Evolutionary conservation across 2,113 vertebrate species (phyloP), one percentile per base, ranked within the genome.

Genomic region (Symphodus melops): DNA sequence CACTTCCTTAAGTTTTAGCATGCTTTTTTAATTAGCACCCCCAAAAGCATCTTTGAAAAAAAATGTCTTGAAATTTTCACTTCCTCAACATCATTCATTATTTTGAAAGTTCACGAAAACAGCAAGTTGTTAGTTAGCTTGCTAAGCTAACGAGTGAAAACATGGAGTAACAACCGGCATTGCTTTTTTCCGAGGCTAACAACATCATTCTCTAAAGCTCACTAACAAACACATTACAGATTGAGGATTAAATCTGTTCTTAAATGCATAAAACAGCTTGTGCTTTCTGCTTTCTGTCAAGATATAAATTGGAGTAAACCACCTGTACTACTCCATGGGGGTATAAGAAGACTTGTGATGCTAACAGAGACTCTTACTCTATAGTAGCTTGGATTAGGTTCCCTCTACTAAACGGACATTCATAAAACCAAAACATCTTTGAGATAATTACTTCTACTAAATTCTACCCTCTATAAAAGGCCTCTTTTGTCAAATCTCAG

Each of bases 391-490:
- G 13, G 11, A 11, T 14, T 14, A 16, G 42, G 4, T 44, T 13
- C 13, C 57, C 25, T 61, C 20, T 6, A 39, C 6, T 65, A 5
- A 14, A 14, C 42, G 16, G 42, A 44, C 42, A 25, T 25, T 14
- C 4, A 12, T 44, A 14, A 12, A 44, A 14, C 4, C 12, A 3
- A 14, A 41, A 41, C 14, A 44, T 44, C 42, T 44, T 19, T 48
- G 48, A 51, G 8, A 20, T 51, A 4, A 44, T 20, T 8, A 8
- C 48, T 20, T 20, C n/a, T n/a, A n/a, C n/a, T 16, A 14, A 54
- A 42, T 42, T 60, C 60, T 57, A 72, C 37, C 70, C 60, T 64
- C 71, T 75, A 0, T 19, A 25, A 66, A 70, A 17, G 28, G 12
- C 44, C 56, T 9, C 39, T 19, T 7, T 52, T 48, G 36, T 20